phyloP scores from a whole-genome alignment of 2,797 vertebrate genomes.

The Urophycis tenuis region DNA sequence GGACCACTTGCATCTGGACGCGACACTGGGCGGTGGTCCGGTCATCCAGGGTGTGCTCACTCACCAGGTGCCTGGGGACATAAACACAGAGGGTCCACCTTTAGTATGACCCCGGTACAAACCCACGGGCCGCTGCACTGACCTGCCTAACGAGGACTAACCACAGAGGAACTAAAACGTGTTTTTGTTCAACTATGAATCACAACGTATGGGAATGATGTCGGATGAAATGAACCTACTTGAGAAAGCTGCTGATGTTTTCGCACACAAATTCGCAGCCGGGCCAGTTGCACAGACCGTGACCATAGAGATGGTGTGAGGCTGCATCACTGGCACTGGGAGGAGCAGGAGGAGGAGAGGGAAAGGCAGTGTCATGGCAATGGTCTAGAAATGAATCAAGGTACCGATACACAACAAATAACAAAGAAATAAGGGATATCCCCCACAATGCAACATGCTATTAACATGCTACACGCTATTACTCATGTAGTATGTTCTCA shows the following conservation, averaged over 20 bases:
- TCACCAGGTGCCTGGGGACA: conserved; percentile 80
- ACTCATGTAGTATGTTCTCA: no score
- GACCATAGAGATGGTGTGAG: conserved; percentile 80
- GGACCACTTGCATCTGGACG: conserved; percentile 93
- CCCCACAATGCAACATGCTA: no score
- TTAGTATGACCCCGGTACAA: no score
- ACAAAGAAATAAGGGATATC: no score
- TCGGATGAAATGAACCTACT: conserved; percentile 65
- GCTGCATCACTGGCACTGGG: conserved; percentile 46
- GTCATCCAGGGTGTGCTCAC: conserved; percentile 88
- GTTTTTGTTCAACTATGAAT: no score
- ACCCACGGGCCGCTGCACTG: no score
- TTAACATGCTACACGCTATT: no score
- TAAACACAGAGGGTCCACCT: neutral
- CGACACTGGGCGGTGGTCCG: conserved; percentile 89
- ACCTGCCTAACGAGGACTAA: neutral
- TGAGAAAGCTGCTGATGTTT: conserved; percentile 86
- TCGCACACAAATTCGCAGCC: conserved; percentile 66
- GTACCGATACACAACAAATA: conserved; percentile 4
- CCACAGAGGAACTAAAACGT: neutral
- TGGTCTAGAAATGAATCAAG: conserved; percentile 21
- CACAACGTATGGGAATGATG: neutral
- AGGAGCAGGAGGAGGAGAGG: neutral
- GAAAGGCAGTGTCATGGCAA: neutral
- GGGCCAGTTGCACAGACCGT: conserved; percentile 92